A percentile compares a stretch with the other conserved stretches of the same genome.
Evolutionary conservation across 2,113 vertebrate genomes (phyloP).

Genomic region (Heliornis fulica): DNA sequence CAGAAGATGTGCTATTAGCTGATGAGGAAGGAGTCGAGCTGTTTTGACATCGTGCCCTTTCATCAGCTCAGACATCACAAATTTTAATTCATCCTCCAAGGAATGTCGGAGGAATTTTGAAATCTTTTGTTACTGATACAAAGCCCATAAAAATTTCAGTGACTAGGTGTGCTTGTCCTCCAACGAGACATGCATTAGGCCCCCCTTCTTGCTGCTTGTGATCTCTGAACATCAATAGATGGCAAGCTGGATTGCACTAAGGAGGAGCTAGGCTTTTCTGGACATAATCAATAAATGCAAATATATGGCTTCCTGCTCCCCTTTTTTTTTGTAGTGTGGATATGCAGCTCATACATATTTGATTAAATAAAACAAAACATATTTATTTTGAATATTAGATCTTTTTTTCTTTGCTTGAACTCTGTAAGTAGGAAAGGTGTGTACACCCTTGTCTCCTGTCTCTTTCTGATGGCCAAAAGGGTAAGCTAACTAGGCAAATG

Average conservation of each 20-base stretch:
- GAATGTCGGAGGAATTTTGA: background rate
- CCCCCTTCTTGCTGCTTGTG: background rate
- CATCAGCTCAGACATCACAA: background rate
- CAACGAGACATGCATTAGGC: accelerated
- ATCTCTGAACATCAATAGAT: background rate
- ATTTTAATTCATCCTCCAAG: background rate
- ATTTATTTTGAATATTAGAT: background rate
- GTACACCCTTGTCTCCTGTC: background rate
- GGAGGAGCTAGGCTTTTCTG: background rate
- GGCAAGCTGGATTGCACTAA: background rate
- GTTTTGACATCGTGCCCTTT: background rate
- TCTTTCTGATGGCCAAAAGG: background rate
- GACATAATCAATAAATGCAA: accelerated
- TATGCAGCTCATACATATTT: background rate
- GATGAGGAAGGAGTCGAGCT: background rate
- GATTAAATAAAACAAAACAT: background rate
- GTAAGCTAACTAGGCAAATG: background rate
- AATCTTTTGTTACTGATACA: background rate
- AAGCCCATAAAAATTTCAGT: background rate
- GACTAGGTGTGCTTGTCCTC: background rate
- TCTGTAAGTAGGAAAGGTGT: background rate
- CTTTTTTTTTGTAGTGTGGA: background rate
- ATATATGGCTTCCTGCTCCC: background rate
- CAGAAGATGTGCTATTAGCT: accelerated
- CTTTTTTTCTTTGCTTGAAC: background rate